These are phyloP conservation scores for Phlogophora meticulosa DNA, from an alignment of 2,888 invertebrate species.

Conservation along the genomic window DNA sequence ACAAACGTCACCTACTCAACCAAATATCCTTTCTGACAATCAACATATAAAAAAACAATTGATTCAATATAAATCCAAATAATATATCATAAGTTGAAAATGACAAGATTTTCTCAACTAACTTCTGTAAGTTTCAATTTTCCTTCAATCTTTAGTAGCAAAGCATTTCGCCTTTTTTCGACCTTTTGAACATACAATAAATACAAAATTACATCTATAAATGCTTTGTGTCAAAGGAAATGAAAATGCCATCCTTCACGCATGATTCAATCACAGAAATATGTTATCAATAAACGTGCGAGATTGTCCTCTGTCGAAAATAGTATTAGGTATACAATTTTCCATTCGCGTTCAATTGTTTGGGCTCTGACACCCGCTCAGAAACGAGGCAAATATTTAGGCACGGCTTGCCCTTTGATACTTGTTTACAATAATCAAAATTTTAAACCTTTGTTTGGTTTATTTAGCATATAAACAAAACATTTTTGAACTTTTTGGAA, in stretches of 20 bases:
- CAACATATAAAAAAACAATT: neutral
- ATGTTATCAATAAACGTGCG: conserved; percentile 18
- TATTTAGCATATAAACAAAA: conserved; percentile 35
- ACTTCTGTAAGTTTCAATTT: neutral
- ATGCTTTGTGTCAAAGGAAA: conserved; percentile 39
- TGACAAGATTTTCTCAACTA: neutral
- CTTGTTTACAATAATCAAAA: conserved; percentile 49
- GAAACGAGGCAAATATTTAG: conserved; percentile 51
- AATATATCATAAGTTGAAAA: neutral
- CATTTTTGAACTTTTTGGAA: conserved; percentile 27
- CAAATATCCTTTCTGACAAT: neutral
- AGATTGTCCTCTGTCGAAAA: conserved; percentile 26
- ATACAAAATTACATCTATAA: conserved; percentile 29
- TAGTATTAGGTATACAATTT: conserved; percentile 23
- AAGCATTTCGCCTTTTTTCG: neutral
- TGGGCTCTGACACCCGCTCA: conserved; percentile 8
- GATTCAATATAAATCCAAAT: neutral
- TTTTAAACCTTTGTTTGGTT: conserved; percentile 45
- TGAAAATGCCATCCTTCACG: conserved; percentile 32
- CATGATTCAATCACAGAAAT: conserved; percentile 39
- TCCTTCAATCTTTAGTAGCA: neutral
- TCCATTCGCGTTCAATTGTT: conserved; percentile 25
- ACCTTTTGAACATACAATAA: conserved; percentile 13
- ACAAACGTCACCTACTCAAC: too few species aligned
- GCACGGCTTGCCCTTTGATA: conserved; percentile 37